A percentile compares a stretch with the other conserved stretches of the same genome.
phyloP scores from a whole-genome alignment of 2,888 invertebrate species.

The Tanypteryx hageni region DNA sequence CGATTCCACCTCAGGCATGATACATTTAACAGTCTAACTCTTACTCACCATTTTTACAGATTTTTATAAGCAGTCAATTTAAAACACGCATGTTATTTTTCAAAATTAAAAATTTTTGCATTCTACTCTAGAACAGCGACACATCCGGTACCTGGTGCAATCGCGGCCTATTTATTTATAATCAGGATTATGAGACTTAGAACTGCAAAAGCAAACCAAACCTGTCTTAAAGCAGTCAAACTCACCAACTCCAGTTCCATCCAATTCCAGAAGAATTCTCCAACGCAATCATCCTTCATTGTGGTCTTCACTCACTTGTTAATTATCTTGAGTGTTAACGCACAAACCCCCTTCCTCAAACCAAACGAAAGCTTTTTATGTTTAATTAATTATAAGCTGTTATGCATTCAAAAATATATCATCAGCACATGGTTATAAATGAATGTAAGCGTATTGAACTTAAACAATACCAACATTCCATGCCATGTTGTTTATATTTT shows the following conservation, averaged over 20 bases:
- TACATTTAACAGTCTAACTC: not conserved
- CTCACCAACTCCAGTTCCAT: conserved; percentile 50
- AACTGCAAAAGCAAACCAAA: conserved; percentile 58
- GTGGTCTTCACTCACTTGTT: conserved; percentile 59
- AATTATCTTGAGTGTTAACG: conserved; percentile 55
- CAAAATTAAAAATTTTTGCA: not conserved
- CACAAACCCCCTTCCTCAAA: conserved; percentile 51
- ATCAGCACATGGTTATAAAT: conserved; percentile 62
- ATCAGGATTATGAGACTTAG: conserved; percentile 32
- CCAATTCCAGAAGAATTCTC: conserved; percentile 58
- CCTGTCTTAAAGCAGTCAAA: conserved; percentile 54
- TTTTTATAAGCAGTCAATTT: not conserved
- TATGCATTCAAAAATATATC: conserved; percentile 61
- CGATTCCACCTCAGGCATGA: not conserved
- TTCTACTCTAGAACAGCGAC: not conserved
- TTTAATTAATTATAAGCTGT: conserved; percentile 63
- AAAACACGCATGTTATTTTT: not conserved
- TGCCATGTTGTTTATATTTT: conserved; percentile 57
- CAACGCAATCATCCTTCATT: conserved; percentile 46
- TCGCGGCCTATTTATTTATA: not conserved
- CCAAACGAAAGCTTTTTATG: conserved; percentile 61
- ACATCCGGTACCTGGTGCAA: not conserved
- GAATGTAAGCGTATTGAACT: conserved; percentile 60
- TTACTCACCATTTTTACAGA: not conserved
- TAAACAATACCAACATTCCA: conserved; percentile 62